Evolutionary conservation across 2,888 invertebrate genomes (phyloP), one percentile per base, ranked within the genome.

Genomic region (Aphodius granarius): DNA sequence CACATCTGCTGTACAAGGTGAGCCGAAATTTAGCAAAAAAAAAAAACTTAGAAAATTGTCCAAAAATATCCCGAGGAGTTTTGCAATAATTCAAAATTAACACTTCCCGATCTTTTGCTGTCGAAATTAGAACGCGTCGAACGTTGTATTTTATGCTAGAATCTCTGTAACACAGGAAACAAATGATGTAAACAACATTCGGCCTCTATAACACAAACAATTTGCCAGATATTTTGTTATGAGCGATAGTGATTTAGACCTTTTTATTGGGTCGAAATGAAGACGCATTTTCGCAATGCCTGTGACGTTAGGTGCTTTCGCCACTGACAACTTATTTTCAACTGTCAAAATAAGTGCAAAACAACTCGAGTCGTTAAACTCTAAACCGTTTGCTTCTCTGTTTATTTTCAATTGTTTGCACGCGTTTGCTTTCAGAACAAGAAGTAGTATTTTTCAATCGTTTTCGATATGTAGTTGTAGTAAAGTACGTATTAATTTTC

Each of bases 1-100:
- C 72, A 73, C 79, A n/a, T 76, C 78, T 5, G 68, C 74, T 9
- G 75, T 78, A 21, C 80, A 79, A 77, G 74, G 80, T 80, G 76
- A 78, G 80, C 75, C 66, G n/a, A n/a, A n/a, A n/a, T 19, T 18
- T 22, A 18, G 19, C 16, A 64, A 5, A 20, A 22, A 22, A 20
- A 68, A 19, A 68, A 13, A 21, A 16, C 22, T 20, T 19, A 21
- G 6, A 22, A 18, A 20, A 20, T n/a, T 20, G 5, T 15, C 16
- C 19, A 15, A 19, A 65, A 21, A 66, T 20, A 66, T 18, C 2
- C 21, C 21, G n/a, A 16, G 68, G 20, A 20, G 20, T 68, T 68
- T 68, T 68, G 68, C 20, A 68, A 68, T 20, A 68, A 68, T 19
- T 20, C 20, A n/a, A 43, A 43, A 43, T 9, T 43, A 43, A 43